Evolutionary conservation across 2,888 invertebrate species (phyloP).

Genomic region (Tenthredo amoena): DNA sequence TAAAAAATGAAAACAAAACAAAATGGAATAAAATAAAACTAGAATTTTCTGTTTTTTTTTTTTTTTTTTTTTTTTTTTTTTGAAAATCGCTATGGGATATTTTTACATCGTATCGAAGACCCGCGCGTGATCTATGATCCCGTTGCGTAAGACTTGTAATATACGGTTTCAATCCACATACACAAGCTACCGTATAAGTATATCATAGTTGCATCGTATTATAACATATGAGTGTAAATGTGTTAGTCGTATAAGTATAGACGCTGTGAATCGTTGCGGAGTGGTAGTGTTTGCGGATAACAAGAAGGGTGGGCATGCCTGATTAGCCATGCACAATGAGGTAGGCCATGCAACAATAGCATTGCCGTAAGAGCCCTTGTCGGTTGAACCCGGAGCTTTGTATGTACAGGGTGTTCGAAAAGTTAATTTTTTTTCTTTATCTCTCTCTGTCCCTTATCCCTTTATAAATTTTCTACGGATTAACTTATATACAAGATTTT

Average conservation of each 20-base stretch:
- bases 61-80: neutral
- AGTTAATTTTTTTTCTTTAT: slow-evolving; percentile 23
- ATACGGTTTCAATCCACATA: slow-evolving; percentile 11
- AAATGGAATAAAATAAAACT: neutral
- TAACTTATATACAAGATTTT: neutral
- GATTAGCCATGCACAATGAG: slow-evolving; percentile 67
- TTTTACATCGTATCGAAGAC: neutral
- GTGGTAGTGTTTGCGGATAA: slow-evolving; percentile 57
- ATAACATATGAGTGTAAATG: neutral
- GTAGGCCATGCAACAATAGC: slow-evolving; percentile 64
- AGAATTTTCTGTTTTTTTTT: neutral
- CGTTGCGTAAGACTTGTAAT: slow-evolving; percentile 5
- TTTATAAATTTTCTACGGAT: neutral
- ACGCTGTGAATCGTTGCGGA: slow-evolving; percentile 11
- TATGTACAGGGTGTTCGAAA: slow-evolving; percentile 47
- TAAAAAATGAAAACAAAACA: neutral
- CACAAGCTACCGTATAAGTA: neutral
- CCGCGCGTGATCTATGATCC: neutral
- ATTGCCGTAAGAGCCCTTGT: slow-evolving; percentile 52
- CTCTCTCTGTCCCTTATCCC: neutral
- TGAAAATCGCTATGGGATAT: neutral
- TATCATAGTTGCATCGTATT: neutral
- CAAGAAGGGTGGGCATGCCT: slow-evolving; percentile 64
- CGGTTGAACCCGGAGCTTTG: slow-evolving; percentile 21
- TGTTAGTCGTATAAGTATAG: neutral